phyloP scores from a whole-genome alignment of 2,797 vertebrate species.

The Pseudomugil tenellus region DNA sequence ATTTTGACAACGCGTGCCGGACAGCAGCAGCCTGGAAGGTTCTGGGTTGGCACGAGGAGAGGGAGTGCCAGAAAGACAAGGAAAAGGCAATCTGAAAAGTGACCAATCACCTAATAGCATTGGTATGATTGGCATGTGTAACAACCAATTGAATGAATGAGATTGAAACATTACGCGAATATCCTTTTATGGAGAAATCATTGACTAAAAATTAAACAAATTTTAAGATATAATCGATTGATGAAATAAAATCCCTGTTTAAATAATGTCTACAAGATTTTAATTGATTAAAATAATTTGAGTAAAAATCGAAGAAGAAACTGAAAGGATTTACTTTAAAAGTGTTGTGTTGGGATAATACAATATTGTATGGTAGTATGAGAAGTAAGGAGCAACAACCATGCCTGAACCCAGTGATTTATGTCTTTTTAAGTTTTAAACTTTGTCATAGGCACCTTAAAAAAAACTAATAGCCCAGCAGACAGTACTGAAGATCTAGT shows the following conservation, averaged over 20 bases:
- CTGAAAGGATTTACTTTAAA: neutral
- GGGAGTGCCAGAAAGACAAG: conserved; percentile 17
- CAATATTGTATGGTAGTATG: no score
- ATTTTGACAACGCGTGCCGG: conserved; percentile 74
- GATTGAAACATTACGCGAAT: neutral
- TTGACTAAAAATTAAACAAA: no score
- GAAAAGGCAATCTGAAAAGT: neutral
- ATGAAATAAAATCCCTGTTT: neutral
- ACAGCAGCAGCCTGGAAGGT: conserved; percentile 76
- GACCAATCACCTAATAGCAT: conserved; percentile 62
- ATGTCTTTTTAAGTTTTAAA: no score
- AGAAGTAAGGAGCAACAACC: no score
- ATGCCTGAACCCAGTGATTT: no score
- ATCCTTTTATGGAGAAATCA: conserved; percentile 31
- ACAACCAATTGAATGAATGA: conserved; percentile 57
- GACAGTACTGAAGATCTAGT: no score
- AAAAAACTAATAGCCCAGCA: no score
- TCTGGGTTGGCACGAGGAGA: conserved; percentile 72
- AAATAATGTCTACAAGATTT: neutral
- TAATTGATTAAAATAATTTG: neutral
- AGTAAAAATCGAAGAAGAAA: neutral
- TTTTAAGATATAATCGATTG: no score
- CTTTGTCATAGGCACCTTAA: no score
- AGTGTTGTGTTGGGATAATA: neutral
- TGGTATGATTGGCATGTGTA: conserved; percentile 13